Evolutionary conservation across 2,888 invertebrate species (phyloP), one percentile per base, ranked within the genome.

Genomic region (Sesia apiformis): DNA sequence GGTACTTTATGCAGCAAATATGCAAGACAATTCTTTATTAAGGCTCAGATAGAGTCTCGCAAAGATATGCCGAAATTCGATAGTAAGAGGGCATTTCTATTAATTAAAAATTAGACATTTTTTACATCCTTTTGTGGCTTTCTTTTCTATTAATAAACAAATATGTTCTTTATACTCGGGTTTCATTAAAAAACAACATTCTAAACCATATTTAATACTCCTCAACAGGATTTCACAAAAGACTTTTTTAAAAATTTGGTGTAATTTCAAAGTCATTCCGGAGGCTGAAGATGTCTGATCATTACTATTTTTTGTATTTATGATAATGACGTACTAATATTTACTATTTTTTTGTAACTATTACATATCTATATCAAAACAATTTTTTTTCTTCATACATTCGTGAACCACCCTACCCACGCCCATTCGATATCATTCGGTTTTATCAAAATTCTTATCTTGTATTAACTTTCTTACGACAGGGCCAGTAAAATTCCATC

Each of bases 21-120:
- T 8, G 49, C 23, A 49, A 49, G 49, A 49, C 3, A 49, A 49
- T 3, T 3, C 8, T 53, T 52, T 54, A 60, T 62, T 8, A 59
- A 60, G 46, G 49, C 62, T 3, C 51, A 62, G 49, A 56, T 60
- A n/a, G 56, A 52, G 40, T 58, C 58, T 38, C 52, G 62, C 4
- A 58, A 56, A 55, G 8, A 46, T 49, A 56, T 58, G 49, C 49
- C 49, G 49, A 49, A 49, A 49, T 49, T 49, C 8, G 49, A 49
- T 4, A 49, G 3, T 5, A 52, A 52, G 39, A 52, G 39, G 41
- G 40, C 38, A 3, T 40, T 8, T 52, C 5, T 38, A 49, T 6
- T 38, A 49, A 49, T 8, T 7, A 49, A n/a, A 49, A 8, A 38
- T 51, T 23, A 51, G 38, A 38, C 23, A 51, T 51, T 23, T n/a